phyloP scores from a whole-genome alignment of 2,797 vertebrate species.

The Dryobates pubescens region DNA sequence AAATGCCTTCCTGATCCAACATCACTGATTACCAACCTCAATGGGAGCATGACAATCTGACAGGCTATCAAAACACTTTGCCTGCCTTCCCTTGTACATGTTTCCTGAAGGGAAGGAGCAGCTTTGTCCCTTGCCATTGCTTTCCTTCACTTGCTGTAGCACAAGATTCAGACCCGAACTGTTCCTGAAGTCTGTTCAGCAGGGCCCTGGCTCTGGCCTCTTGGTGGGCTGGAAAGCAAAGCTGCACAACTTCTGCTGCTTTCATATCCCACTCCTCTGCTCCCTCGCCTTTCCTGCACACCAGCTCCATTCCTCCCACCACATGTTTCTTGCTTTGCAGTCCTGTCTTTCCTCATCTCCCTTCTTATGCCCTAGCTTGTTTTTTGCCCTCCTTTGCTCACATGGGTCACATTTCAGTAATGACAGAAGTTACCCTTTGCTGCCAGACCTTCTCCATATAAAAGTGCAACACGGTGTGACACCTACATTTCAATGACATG shows the following conservation, averaged over 20 bases:
- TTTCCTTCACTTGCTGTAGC: not conserved
- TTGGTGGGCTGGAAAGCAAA: not conserved
- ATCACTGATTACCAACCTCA: not conserved
- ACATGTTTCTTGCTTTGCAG: not conserved
- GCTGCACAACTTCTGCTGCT: not conserved
- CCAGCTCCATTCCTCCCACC: not conserved
- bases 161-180: not conserved
- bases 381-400: not conserved
- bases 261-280: not conserved
- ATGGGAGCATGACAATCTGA: not conserved
- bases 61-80: not conserved
- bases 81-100: fast-evolving
- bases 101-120: not conserved
- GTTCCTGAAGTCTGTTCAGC: not conserved
- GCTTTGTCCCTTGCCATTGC: not conserved
- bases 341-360: not conserved
- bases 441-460: not conserved
- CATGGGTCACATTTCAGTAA: not conserved
- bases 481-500: not conserved
- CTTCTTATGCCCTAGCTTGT: not conserved
- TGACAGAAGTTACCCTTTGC: not conserved
- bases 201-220: not conserved
- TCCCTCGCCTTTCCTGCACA: not conserved
- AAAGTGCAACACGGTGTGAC: fast-evolving
- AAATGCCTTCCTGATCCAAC: not conserved